A percentile compares a stretch with the other conserved stretches of the same genome.
Evolutionary conservation across 92 coral and sea anemone species (phyloP).

Genomic region (Phenganax marumi): DNA sequence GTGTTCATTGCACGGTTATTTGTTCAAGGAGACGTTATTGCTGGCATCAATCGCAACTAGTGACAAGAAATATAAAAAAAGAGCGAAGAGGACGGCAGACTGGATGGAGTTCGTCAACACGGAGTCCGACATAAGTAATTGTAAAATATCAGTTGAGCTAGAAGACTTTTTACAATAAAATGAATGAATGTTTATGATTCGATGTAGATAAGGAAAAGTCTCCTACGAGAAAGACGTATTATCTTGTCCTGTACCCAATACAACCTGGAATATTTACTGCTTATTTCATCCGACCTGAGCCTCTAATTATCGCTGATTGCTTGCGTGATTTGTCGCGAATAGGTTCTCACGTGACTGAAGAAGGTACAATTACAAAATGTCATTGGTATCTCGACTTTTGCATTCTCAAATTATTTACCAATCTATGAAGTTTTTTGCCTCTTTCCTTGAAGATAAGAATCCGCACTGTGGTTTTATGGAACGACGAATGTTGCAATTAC

Average conservation of each 20-base stretch:
- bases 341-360: background rate
- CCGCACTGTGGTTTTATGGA: background rate
- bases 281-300: slow-evolving; percentile 29
- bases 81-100: background rate
- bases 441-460: slow-evolving; percentile 13
- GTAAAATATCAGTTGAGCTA: too few species aligned
- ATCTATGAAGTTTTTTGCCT: background rate
- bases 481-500: slow-evolving; percentile 2
- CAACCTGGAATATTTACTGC: slow-evolving; percentile 37
- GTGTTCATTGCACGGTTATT: too few species aligned
- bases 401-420: background rate
- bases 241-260: slow-evolving; percentile 31
- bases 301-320: background rate
- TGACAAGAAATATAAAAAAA: background rate
- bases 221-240: background rate
- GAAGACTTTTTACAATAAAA: too few species aligned
- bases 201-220: background rate
- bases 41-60: slow-evolving; percentile 17
- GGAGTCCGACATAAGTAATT: background rate
- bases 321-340: slow-evolving; percentile 2
- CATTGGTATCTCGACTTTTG: background rate
- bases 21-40: slow-evolving; percentile 22
- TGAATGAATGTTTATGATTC: background rate
- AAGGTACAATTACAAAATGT: background rate
- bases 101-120: slow-evolving; percentile 31